Evolutionary conservation across 2,888 invertebrate genomes (phyloP).

Genomic region (Augiades crinisus): DNA sequence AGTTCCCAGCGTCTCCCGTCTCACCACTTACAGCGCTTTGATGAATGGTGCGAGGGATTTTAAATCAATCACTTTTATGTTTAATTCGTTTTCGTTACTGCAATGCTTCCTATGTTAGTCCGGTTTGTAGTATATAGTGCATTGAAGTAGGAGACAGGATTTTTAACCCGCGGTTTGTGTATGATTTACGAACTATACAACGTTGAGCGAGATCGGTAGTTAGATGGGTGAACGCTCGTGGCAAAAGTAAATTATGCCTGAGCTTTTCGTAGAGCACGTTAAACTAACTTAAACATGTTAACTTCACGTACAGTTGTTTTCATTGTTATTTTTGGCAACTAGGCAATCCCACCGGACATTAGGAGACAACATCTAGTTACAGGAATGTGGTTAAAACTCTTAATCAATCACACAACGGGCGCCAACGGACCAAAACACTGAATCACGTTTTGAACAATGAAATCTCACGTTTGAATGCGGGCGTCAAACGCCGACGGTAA

Average conservation of each 20-base stretch:
- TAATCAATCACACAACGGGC: conserved; percentile 64
- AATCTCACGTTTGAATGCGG: conserved; percentile 77
- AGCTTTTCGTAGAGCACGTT: too few relatives aligned
- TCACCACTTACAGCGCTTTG: conserved; percentile 51
- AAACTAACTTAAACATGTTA: too few relatives aligned
- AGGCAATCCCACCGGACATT: too few relatives aligned
- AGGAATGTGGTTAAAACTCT: conserved; percentile 53
- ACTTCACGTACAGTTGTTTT: too few relatives aligned
- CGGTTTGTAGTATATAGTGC: too few relatives aligned
- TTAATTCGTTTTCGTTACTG: conserved; percentile 36
- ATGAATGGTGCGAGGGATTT: conserved; percentile 69
- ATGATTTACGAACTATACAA: too few relatives aligned
- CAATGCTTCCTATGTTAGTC: conserved; percentile 28
- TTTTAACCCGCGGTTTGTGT: too few relatives aligned
- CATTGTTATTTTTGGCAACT: too few relatives aligned
- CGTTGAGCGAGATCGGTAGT: too few relatives aligned
- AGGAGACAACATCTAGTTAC: background rate
- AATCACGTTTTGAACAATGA: conserved; percentile 70
- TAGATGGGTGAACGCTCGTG: too few relatives aligned
- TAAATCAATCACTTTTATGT: conserved; percentile 50
- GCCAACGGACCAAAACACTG: conserved; percentile 69
- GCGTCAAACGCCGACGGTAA: conserved; percentile 66
- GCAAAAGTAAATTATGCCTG: too few relatives aligned
- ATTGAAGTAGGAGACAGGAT: too few relatives aligned
- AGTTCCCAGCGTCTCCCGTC: conserved; percentile 53